These are phyloP conservation scores for Brienomyrus longianalis DNA, from an alignment of 2,113 vertebrate species.

Conservation along the genomic window DNA sequence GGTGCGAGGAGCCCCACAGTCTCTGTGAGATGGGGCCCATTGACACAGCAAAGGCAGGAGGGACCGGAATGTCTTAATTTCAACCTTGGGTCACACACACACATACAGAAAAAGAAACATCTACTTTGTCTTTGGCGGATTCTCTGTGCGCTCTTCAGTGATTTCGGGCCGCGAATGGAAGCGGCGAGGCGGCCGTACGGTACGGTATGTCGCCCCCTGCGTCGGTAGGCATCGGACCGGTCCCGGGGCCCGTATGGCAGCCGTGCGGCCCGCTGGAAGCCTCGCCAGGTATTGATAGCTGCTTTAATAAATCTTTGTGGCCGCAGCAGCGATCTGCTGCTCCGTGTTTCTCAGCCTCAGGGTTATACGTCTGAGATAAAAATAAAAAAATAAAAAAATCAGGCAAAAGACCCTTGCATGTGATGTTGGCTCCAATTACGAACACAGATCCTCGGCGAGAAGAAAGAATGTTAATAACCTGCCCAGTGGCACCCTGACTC, in stretches of 20 bases:
- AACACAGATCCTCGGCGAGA: background rate
- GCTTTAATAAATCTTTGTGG: slow-evolving; percentile 14
- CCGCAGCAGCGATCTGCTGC: no score
- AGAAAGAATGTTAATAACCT: background rate
- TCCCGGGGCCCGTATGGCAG: background rate
- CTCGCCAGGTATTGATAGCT: background rate
- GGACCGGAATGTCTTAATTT: background rate
- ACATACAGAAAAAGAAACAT: background rate
- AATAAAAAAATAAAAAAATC: background rate
- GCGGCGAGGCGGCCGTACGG: background rate
- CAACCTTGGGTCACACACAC: background rate
- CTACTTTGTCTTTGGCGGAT: background rate
- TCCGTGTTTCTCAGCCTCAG: background rate
- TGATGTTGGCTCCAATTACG: slow-evolving; percentile 4
- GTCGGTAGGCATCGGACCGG: background rate
- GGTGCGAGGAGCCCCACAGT: background rate
- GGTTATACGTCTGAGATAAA: slow-evolving; percentile 6
- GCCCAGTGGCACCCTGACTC: background rate
- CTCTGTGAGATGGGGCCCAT: background rate
- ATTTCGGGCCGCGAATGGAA: background rate
- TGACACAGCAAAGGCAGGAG: background rate
- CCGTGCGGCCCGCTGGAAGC: background rate
- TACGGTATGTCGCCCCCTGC: background rate
- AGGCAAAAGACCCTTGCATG: background rate
- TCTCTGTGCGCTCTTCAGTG: background rate